These are phyloP conservation scores for Cataglyphis livida DNA, from an alignment of 2,888 invertebrate species.

Conservation along the genomic window DNA sequence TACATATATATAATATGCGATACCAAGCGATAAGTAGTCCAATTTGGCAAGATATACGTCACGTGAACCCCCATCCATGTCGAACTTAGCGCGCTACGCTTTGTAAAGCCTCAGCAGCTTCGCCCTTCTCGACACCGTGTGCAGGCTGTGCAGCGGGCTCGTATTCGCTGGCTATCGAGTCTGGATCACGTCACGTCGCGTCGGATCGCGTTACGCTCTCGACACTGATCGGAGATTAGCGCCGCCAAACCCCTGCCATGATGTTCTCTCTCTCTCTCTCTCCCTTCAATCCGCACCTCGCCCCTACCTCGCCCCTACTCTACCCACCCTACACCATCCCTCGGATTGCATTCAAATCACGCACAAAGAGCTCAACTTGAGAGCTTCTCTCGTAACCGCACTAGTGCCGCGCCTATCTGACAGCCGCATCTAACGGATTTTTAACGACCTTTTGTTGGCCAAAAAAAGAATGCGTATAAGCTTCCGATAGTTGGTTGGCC, in stretches of 20 bases:
- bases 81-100: conserved; percentile 67
- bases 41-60: conserved; percentile 73
- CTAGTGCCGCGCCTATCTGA: conserved; percentile 81
- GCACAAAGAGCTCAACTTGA: conserved; percentile 83
- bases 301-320: conserved; percentile 54
- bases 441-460: conserved; percentile 84
- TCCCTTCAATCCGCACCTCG: conserved; percentile 47
- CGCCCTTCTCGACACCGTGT: conserved; percentile 72
- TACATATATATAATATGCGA: conserved; percentile 16
- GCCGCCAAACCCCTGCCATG: conserved; percentile 63
- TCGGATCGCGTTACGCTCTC: conserved; percentile 85
- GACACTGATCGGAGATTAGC: conserved; percentile 85
- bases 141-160: conserved; percentile 71
- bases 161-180: conserved; percentile 81
- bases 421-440: conserved; percentile 84
- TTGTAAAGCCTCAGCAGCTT: conserved; percentile 72
- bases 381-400: conserved; percentile 76
- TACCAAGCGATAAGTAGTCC: conserved; percentile 63
- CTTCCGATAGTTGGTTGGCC: conserved; percentile 69
- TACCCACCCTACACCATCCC: conserved; percentile 70
- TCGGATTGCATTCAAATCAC: conserved; percentile 85
- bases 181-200: conserved; percentile 83
- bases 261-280: conserved; percentile 10
- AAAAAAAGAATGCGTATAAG: conserved; percentile 71
- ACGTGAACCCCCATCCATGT: conserved; percentile 70